phyloP scores from a whole-genome alignment of 2,888 invertebrate genomes.

The Synanthedon formicaeformis region DNA sequence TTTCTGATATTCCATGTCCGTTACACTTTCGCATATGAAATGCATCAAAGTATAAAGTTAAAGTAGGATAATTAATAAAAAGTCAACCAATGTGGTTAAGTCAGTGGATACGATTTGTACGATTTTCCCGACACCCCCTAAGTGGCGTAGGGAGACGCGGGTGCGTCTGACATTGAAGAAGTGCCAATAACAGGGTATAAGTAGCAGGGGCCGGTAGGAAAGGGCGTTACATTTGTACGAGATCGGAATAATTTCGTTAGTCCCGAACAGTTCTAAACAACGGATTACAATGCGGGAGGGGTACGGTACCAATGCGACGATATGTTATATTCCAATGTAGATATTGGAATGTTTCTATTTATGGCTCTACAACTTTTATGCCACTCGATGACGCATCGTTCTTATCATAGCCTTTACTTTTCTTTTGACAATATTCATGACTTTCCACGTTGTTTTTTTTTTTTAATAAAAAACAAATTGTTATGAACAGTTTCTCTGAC shows the following conservation, averaged over 20 bases:
- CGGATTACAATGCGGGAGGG: constrained; percentile 64
- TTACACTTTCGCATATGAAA: too few species aligned
- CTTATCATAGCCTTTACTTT: constrained; percentile 1
- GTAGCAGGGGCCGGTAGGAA: constrained; percentile 59
- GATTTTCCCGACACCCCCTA: constrained; percentile 21
- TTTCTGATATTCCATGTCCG: too few species aligned
- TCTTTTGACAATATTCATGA: constrained; percentile 1
- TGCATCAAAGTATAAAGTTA: too few species aligned
- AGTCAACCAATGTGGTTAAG: too few species aligned
- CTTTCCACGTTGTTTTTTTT: too few species aligned
- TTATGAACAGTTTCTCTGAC: too few species aligned
- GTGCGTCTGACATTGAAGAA: constrained; percentile 72
- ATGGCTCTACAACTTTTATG: constrained; percentile 4
- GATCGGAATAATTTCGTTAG: constrained; percentile 66
- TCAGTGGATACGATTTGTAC: too few species aligned
- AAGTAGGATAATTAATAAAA: too few species aligned
- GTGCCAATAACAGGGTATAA: constrained; percentile 72
- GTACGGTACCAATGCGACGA: constrained; percentile 22
- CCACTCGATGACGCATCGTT: constrained; percentile 1
- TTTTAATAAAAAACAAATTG: too few species aligned
- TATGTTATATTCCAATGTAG: neutral
- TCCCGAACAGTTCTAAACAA: constrained; percentile 53
- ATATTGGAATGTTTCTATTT: neutral
- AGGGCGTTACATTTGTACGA: constrained; percentile 67
- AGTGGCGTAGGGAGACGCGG: constrained; percentile 42